phyloP scores from a whole-genome alignment of 2,888 invertebrate genomes.

The Chrysotoxum bicinctum region DNA sequence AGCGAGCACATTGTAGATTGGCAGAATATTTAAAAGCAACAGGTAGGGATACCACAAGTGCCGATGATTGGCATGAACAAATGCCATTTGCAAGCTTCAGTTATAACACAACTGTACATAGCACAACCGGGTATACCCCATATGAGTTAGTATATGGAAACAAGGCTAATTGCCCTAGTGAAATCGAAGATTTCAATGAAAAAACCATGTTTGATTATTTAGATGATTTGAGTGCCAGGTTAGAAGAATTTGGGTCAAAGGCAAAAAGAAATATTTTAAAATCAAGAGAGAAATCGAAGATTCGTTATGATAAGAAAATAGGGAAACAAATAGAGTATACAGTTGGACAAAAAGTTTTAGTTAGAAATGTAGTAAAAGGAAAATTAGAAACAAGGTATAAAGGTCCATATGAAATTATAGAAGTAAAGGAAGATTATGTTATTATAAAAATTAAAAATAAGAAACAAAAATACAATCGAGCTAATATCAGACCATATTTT shows the following conservation, averaged over 20 bases:
- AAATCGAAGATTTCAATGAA: neutral
- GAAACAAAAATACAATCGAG: neutral
- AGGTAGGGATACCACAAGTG: slow-evolving; percentile 1
- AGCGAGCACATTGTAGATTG: slow-evolving; percentile 8
- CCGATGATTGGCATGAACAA: neutral
- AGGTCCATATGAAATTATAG: neutral
- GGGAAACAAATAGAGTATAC: slow-evolving; percentile 4
- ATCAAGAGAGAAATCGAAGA: neutral
- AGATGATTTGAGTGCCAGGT: neutral
- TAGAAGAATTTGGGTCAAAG: neutral
- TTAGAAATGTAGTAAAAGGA: slow-evolving; percentile 7
- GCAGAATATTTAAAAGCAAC: slow-evolving; percentile 13
- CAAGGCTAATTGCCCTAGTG: slow-evolving; percentile 13
- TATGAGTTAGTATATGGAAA: slow-evolving; percentile 24
- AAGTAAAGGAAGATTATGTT: neutral
- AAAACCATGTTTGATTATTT: neutral
- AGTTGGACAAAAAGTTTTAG: neutral
- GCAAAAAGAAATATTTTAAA: neutral
- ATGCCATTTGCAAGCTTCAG: slow-evolving; percentile 22
- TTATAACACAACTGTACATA: slow-evolving; percentile 19
- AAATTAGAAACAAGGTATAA: neutral
- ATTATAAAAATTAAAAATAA: neutral
- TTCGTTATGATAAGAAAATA: slow-evolving; percentile 16
- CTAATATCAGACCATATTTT: neutral
- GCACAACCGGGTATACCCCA: slow-evolving; percentile 13